Conservation (phyloP, 1,140 invertebrate genomes). For the Harlomillsia oculata region DNA sequence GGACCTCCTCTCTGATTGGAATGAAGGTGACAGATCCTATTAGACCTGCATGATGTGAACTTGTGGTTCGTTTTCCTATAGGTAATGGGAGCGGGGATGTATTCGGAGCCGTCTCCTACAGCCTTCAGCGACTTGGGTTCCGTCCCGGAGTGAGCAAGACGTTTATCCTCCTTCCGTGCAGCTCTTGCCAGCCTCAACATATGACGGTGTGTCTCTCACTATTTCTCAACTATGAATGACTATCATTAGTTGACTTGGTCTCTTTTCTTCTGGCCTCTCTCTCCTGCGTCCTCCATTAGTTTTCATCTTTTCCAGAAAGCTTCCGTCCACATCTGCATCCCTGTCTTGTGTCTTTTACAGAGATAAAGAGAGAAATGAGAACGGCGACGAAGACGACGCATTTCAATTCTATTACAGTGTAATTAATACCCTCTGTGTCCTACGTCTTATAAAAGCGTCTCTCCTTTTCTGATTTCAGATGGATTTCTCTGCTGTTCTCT, state of each 20-base stretch:
- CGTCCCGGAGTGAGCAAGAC: conserved; percentile 74
- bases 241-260: background rate
- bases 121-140: conserved; percentile 59
- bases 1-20: too few relatives aligned
- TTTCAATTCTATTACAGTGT: too few relatives aligned
- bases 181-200: conserved; percentile 54
- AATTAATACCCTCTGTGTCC: too few relatives aligned
- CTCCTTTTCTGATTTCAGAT: too few relatives aligned
- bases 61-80: conserved; percentile 29
- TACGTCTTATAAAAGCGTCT: too few relatives aligned
- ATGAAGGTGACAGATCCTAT: conserved; percentile 1
- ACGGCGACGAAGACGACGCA: too few relatives aligned
- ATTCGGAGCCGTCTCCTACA: conserved; percentile 62
- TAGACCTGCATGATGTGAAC: background rate
- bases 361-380: too few relatives aligned
- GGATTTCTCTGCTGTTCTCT: conserved; percentile 65
- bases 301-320: background rate
- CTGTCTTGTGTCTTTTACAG: too few relatives aligned
- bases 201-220: conserved; percentile 50
- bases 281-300: too few relatives aligned
- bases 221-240: background rate
- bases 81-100: conserved; percentile 57
- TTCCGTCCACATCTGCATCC: too few relatives aligned
- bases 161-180: conserved; percentile 71
- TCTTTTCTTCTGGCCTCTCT: background rate